phyloP scores from a whole-genome alignment of 64 coral and sea anemone genomes.

The Stylophora pistillata region DNA sequence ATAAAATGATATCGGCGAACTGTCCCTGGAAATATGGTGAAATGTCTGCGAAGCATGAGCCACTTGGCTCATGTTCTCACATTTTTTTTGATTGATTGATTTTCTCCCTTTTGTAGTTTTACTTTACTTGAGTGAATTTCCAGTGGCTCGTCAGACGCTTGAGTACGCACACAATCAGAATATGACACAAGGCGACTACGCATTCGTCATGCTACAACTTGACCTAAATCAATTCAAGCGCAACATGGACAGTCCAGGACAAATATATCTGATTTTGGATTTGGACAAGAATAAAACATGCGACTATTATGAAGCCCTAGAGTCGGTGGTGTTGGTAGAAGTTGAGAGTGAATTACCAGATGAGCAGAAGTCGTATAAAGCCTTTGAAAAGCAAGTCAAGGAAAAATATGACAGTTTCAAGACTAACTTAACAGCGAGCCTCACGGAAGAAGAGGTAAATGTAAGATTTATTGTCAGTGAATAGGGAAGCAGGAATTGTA shows the following conservation, averaged over 20 bases:
- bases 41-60: too few relatives aligned
- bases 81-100: not conserved
- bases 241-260: not conserved
- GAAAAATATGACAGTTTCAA: not conserved
- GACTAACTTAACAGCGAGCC: not conserved
- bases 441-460: too few relatives aligned
- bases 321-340: conserved; percentile 18
- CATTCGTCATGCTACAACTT: conserved; percentile 48
- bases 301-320: conserved; percentile 1
- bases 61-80: too few relatives aligned
- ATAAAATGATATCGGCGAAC: too few relatives aligned
- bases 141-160: conserved; percentile 60
- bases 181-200: conserved; percentile 82
- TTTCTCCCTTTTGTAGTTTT: conserved; percentile 62
- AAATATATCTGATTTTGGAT: not conserved
- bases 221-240: not conserved
- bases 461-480: too few relatives aligned
- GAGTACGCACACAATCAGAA: conserved; percentile 55
- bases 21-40: too few relatives aligned
- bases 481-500: too few relatives aligned
- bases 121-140: conserved; percentile 66
- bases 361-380: not conserved
- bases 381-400: not conserved
- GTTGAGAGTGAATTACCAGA: not conserved
- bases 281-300: not conserved